Percentiles rank a stretch among this genome's conserved stretches.
phyloP scores from a whole-genome alignment of 2,797 vertebrate species.

The Rhynchonycteris naso region DNA sequence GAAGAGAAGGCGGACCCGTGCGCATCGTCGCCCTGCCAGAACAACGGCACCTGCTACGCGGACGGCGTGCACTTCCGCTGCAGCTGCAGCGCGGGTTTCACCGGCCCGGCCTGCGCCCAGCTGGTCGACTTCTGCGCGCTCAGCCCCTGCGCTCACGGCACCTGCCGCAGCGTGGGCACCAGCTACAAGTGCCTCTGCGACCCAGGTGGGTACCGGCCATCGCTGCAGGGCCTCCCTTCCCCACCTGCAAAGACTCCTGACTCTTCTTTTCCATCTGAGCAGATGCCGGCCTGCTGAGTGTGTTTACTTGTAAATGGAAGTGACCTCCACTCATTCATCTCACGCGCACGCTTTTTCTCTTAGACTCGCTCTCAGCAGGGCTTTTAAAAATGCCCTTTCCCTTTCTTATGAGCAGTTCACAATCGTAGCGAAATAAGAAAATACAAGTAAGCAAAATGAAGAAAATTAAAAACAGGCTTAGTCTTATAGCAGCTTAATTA shows the following conservation, averaged over 20 bases:
- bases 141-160: conserved; percentile 96
- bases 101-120: conserved; percentile 94
- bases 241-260: accelerated
- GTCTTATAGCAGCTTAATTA: background rate
- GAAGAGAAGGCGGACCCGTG: conserved; percentile 96
- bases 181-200: conserved; percentile 98
- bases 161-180: conserved; percentile 96
- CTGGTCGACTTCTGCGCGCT: conserved; percentile 97
- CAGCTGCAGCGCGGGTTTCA: conserved; percentile 94
- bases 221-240: background rate
- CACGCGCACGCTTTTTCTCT: background rate
- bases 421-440: background rate
- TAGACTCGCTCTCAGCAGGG: background rate
- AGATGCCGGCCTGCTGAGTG: background rate
- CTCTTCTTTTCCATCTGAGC: background rate
- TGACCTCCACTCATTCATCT: background rate
- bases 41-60: conserved; percentile 94
- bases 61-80: conserved; percentile 92
- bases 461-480: background rate
- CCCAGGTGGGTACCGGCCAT: conserved; percentile 89
- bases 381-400: background rate
- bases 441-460: background rate
- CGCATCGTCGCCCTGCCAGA: conserved; percentile 93
- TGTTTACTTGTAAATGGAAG: background rate
- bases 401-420: background rate